Conservation (phyloP, 2,888 invertebrate genomes). For the Ennomos fuscantarius region DNA sequence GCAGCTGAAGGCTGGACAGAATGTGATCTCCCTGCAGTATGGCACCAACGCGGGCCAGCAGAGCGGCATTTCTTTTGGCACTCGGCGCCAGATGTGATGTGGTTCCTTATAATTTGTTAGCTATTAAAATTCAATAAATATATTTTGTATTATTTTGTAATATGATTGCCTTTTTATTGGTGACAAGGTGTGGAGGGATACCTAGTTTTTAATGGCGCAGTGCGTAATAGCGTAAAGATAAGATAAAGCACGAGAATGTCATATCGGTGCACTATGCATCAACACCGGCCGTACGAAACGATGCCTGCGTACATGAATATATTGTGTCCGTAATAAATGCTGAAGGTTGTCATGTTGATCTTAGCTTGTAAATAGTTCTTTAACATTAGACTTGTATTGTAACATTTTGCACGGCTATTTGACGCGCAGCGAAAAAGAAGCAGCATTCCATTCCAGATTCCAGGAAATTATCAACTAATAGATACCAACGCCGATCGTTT, state of each 20-base stretch:
- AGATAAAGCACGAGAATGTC: slow-evolving; percentile 49
- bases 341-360: no score
- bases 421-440: no score
- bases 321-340: no score
- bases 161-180: slow-evolving; percentile 46
- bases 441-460: no score
- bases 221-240: slow-evolving; percentile 45
- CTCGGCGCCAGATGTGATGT: slow-evolving; percentile 96
- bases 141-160: slow-evolving; percentile 60
- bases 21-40: slow-evolving; percentile 97
- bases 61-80: slow-evolving; percentile 97
- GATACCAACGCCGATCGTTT: no score
- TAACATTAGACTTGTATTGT: no score
- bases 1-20: slow-evolving; percentile 96
- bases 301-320: no score
- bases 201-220: slow-evolving; percentile 31
- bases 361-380: no score
- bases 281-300: slow-evolving; percentile 16
- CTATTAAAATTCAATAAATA: slow-evolving; percentile 54
- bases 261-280: slow-evolving; percentile 32
- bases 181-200: slow-evolving; percentile 47
- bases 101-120: slow-evolving; percentile 8
- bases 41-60: slow-evolving; percentile 99
- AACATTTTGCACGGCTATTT: no score
- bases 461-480: no score